Conservation (phyloP, 2,113 vertebrate genomes). For the Hyla sarda region DNA sequence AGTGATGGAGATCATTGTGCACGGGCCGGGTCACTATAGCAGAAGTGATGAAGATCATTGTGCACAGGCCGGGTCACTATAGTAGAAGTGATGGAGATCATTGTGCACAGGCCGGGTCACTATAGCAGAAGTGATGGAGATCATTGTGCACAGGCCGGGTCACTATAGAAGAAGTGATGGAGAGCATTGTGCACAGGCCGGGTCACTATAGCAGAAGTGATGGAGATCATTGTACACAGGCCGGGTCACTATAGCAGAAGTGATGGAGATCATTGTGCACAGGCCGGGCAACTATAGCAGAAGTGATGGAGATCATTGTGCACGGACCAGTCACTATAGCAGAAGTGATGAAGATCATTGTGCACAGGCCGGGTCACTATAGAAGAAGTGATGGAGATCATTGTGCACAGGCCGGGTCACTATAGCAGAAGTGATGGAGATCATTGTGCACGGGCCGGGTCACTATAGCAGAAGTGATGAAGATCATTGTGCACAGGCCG, state of each 20-base stretch:
- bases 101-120: not conserved
- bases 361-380: not conserved
- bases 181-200: not conserved
- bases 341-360: not conserved
- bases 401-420: not conserved
- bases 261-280: not conserved
- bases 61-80: not conserved
- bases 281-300: not conserved
- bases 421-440: not conserved
- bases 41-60: not conserved
- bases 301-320: not conserved
- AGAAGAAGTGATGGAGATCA: not conserved
- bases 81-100: not conserved
- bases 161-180: not conserved
- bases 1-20: not conserved
- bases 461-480: not conserved
- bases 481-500: not conserved
- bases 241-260: not conserved
- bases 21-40: not conserved
- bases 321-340: too few species aligned
- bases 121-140: not conserved
- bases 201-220: not conserved
- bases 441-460: not conserved
- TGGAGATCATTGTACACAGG: not conserved
- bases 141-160: not conserved